These are phyloP conservation scores for Ptyas mucosa DNA, from an alignment of 2,113 vertebrate species.

Conservation along the genomic window DNA sequence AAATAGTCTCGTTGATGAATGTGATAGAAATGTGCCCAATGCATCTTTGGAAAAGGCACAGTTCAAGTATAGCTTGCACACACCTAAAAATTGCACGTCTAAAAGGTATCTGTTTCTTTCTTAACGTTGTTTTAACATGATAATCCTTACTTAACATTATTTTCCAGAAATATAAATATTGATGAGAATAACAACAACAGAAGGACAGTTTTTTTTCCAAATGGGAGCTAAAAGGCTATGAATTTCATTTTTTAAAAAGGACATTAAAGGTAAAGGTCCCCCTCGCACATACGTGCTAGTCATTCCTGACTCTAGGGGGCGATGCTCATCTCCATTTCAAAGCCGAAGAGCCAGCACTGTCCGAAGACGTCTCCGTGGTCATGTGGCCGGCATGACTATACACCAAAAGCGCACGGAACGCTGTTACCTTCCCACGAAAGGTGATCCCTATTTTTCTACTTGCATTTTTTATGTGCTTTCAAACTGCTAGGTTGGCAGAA, in stretches of 20 bases:
- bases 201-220: background rate
- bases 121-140: background rate
- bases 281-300: too few species aligned
- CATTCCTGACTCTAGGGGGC: too few species aligned
- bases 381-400: too few species aligned
- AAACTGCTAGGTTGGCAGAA: too few species aligned
- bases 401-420: too few species aligned
- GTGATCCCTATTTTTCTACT: too few species aligned
- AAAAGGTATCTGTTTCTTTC: background rate
- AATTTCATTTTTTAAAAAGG: background rate
- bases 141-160: background rate
- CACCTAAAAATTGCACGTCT: background rate
- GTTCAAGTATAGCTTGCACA: background rate
- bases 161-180: background rate
- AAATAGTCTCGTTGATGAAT: background rate
- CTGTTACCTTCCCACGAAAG: too few species aligned
- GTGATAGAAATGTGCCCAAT: background rate
- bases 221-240: background rate
- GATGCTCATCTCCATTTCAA: too few species aligned
- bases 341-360: too few species aligned
- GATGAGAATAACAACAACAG: background rate
- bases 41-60: background rate
- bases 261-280: too few species aligned
- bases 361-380: too few species aligned
- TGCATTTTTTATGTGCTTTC: too few species aligned